Base-by-base conservation (phyloP, 2,888 invertebrate genomes). In the Hydropsyche betteni region DNA sequence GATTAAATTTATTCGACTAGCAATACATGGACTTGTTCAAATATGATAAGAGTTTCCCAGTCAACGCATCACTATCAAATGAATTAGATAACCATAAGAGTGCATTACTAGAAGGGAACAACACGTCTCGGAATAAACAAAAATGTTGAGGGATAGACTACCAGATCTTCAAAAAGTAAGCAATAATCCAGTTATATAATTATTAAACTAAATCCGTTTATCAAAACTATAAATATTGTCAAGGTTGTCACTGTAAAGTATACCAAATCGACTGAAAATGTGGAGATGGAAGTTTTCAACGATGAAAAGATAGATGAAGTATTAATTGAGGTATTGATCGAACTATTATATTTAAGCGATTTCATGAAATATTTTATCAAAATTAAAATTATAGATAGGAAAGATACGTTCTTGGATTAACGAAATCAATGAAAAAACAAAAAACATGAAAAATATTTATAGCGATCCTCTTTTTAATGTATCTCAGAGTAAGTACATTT, bases 401-500 rank as follows among this genome's bases (percentile, higher is more conserved):
- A 85, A 85, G 79, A 84, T 88, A 80, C 85, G 86, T 80, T 81
- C 82, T 80, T 88, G 88, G 88, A 87, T 89, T 80, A 84, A 84
- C 78, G 85, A 85, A 77, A 84, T 90, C 74, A 84, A 85, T 81
- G 83, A 82, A 79, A 87, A 88, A 83, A 87, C 89, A 69, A 84
- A 84, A 81, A 84, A 84, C 77, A 83, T 88, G 81, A 85, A 86
- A 69, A 84, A 84, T 44, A 84, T 89, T 80, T 91, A 91, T 84
- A 88, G 90, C 79, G 89, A 90, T 81, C 90, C 87, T 80, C 84
- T 86, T 80, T 87, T 83, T 84, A 85, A 86, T 82, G 83, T 83
- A 77, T 86, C 85, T 82, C 83, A 81, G 75, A 82, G 87, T 87
- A 76, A 80, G 84, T 53, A 24, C 24, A 44, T 44, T 44, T 4